Base-by-base conservation (phyloP, 2,797 vertebrate genomes). In the Adrianichthys oophorus region DNA sequence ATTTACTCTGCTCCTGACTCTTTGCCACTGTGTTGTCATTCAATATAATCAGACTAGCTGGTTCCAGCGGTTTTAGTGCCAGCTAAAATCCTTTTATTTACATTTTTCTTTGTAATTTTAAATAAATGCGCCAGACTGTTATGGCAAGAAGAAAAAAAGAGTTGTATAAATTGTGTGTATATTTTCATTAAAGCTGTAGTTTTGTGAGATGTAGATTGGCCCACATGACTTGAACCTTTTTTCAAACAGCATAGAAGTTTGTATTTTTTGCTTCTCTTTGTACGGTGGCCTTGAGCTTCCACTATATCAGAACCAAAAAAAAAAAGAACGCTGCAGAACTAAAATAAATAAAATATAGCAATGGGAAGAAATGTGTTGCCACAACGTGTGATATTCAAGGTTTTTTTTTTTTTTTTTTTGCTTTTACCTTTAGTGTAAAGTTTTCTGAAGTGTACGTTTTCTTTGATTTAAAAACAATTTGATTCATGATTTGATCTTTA, bases 151-250 rank as follows among this genome's bases (percentile, higher is more conserved):
- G 80, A 92, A 87, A 66, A 69, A 72, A 55, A 74, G 62, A 64
- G 49, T 29, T 88, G 85, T 82, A 84, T 63, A 76, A 76, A 84
- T 68, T 72, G 70, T 76, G 43, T 68, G 21, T 60, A 70, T 84
- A 72, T 80, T 79, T 75, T 55, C 63, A 66, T 79, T 68, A 59
- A 72, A 59, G 51, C 58, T n/a, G 57, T 76, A 23, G 66, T 64
- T 67, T 75, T 72, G 56, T 59, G 61, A 69, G 58, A 71, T 65
- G n/a, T 77, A 17, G 43, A 67, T 53, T 52, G 79, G 15, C 26
- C 45, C 54, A 13, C 26, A 43, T 10, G 32, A 37, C 29, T 57
- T 17, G 42, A 55, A 19, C 13, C 18, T 68, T 60, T 45, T 21
- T 42, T 48, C 23, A 12, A 19, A 37, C 19, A 45, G 8, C 46